These are phyloP conservation scores for Percopsis omiscomaycus DNA, from an alignment of 2,797 vertebrate species.

Conservation along the genomic window DNA sequence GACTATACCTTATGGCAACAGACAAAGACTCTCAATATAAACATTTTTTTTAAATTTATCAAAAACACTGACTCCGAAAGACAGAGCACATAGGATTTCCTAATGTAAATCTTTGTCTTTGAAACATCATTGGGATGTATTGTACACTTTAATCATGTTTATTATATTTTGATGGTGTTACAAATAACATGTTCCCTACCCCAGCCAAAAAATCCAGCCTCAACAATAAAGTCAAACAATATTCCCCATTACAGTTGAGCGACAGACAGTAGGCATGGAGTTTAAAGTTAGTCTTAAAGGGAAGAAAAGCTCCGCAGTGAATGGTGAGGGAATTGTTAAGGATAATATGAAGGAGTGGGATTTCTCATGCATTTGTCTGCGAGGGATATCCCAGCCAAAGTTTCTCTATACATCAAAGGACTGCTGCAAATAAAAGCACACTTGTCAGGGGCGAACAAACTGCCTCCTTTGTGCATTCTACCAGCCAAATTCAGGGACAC, in stretches of 20 bases:
- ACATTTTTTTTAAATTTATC: no score
- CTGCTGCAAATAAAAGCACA: constrained; percentile 81
- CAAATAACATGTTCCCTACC: constrained; percentile 32
- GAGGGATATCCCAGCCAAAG: constrained; percentile 80
- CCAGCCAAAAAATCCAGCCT: constrained; percentile 12
- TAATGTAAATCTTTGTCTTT: no score
- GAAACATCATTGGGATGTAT: no score
- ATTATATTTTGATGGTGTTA: no score
- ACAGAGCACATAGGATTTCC: no score
- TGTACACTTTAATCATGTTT: no score
- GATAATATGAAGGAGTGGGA: constrained; percentile 81
- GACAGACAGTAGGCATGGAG: constrained; percentile 73
- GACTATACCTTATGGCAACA: no score
- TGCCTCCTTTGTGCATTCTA: constrained; percentile 80
- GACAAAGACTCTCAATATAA: no score
- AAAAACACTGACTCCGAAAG: no score
- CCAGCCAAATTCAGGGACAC: constrained; percentile 79
- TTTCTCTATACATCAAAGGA: constrained; percentile 83
- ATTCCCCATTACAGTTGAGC: constrained; percentile 67
- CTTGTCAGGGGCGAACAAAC: constrained; percentile 84
- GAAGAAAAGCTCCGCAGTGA: constrained; percentile 77
- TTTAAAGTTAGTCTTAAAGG: constrained; percentile 78
- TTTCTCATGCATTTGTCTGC: constrained; percentile 78
- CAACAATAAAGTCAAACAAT: constrained; percentile 52
- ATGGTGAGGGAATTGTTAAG: constrained; percentile 78